Base-by-base conservation (phyloP, 2,888 invertebrate species). In the Tridacna gigas region DNA sequence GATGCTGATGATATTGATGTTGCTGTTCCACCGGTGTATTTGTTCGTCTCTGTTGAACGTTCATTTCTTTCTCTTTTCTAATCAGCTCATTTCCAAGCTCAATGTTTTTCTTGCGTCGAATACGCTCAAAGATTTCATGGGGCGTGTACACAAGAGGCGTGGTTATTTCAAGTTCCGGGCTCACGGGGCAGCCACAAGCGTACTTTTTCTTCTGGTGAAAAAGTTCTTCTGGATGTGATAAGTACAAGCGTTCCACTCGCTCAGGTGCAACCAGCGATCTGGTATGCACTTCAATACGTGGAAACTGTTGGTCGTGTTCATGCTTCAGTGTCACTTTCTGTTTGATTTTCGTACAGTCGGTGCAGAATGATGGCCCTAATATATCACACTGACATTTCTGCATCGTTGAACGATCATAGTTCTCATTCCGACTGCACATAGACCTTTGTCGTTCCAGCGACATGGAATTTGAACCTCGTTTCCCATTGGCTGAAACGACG, bases 191-290 rank as follows among this genome's bases (percentile, higher is more conserved):
- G 11, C 89, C 89, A 76, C 88, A 89, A 25, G 83, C 77, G 69
- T 88, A 86, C 3, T 25, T 28, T 56, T 85, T 80, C 26, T 79
- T 51, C 61, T 85, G 85, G 56, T 84, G 66, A 80, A 86, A 84
- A 56, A 88, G 80, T 81, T 79, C 76, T 18, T 85, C 75, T 37
- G 86, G 89, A 69, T 86, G 82, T 12, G 86, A 78, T 60, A 88
- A 51, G 51, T 88, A 85, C 47, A 91, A 63, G 67, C 84, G 82
- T 67, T 88, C 88, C 9, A 89, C 81, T 26, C 82, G 83, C 18
- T 86, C 88, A 0, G 91, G 91, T 0, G 91, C 91, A 26, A 91
- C 88, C 9, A 91, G 77, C 13, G 89, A 88, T 63, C 90, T 77
- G 1, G 90, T 89, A 73, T 91, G 89, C 15, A 88, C 86, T 20